These are phyloP conservation scores for Morinoia aosen DNA, from an alignment of 2,888 invertebrate genomes.

Conservation along the genomic window DNA sequence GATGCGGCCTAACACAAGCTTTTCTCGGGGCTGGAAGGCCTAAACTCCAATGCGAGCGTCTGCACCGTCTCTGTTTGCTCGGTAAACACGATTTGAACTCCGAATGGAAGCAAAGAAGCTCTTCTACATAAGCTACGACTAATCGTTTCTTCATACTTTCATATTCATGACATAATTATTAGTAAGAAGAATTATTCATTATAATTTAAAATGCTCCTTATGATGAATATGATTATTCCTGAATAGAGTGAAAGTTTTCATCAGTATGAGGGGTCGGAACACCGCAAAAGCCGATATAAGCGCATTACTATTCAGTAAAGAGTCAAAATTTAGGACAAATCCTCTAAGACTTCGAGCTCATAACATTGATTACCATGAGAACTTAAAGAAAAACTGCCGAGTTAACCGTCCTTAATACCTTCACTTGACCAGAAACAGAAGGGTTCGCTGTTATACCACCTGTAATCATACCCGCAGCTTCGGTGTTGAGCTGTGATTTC, in stretches of 20 bases:
- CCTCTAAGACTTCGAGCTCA: no score
- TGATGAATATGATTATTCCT: neutral
- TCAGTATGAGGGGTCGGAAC: neutral
- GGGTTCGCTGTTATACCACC: no score
- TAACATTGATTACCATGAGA: no score
- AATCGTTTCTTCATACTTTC: neutral
- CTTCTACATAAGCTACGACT: neutral
- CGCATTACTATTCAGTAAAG: no score
- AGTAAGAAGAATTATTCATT: no score
- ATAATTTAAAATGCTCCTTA: neutral
- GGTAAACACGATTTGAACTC: neutral
- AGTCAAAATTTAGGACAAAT: no score
- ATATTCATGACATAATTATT: neutral
- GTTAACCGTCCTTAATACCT: no score
- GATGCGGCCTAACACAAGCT: neutral
- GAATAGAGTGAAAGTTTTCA: neutral
- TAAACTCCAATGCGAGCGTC: neutral
- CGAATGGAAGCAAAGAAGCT: neutral
- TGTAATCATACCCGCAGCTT: no score
- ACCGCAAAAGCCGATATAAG: no score
- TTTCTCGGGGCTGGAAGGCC: neutral
- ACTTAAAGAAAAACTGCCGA: no score
- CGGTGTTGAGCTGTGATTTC: no score
- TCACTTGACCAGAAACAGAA: no score
- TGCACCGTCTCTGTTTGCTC: neutral